These are phyloP conservation scores for Tursiops truncatus DNA, from an alignment of 2,113 vertebrate species.

Conservation along the genomic window DNA sequence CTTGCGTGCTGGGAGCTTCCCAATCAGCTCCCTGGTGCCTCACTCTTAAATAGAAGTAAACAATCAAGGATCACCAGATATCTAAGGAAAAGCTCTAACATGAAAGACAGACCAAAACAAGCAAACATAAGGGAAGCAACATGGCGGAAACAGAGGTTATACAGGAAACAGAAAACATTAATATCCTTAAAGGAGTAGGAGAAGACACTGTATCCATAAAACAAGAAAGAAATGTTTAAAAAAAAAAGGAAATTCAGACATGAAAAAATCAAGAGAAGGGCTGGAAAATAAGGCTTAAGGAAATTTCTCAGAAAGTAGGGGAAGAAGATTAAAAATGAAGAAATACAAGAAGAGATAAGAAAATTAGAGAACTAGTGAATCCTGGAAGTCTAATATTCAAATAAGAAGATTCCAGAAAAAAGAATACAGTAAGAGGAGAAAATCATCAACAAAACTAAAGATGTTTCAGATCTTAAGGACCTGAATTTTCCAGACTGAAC, in stretches of 20 bases:
- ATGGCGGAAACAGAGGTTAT: neutral
- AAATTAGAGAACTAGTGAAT: neutral
- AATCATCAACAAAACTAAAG: neutral
- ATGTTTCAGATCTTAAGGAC: neutral
- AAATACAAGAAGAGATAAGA: neutral
- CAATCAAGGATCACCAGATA: neutral
- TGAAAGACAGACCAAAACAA: neutral
- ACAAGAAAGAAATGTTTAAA: neutral
- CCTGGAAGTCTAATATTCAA: neutral
- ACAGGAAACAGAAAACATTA: neutral
- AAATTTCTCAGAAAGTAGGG: neutral
- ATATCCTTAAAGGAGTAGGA: neutral
- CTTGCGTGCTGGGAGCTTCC: neutral
- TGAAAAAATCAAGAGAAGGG: neutral
- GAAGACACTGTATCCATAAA: neutral
- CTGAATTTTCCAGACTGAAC: neutral
- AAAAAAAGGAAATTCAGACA: neutral
- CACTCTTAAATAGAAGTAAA: neutral
- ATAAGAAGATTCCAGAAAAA: neutral
- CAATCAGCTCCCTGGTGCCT: neutral
- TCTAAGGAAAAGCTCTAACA: neutral
- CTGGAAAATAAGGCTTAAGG: neutral
- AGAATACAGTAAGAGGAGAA: neutral
- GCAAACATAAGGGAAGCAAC: neutral
- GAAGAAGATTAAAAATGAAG: neutral